phyloP scores from a whole-genome alignment of 37 sponge, comb jelly and placozoan genomes.

The Aplysina aerophoba region DNA sequence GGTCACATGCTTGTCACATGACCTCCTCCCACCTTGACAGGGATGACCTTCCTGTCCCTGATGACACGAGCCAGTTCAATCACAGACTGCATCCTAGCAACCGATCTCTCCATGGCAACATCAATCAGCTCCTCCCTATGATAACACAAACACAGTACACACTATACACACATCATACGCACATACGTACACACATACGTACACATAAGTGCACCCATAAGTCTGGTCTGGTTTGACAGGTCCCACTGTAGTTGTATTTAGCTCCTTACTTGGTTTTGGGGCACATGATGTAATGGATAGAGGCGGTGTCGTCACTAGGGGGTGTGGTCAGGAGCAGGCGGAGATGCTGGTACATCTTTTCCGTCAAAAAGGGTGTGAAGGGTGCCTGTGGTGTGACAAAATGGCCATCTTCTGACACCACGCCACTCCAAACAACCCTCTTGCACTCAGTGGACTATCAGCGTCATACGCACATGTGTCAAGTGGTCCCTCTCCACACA shows the following conservation, averaged over 20 bases:
- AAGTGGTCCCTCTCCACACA: neutral
- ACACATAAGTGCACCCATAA: too few relatives aligned
- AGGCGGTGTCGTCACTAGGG: constrained; percentile 62
- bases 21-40: constrained; percentile 71
- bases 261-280: constrained; percentile 68
- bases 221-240: neutral
- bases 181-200: too few relatives aligned
- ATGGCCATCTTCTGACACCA: neutral
- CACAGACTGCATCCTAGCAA: constrained; percentile 89
- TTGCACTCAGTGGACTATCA: neutral
- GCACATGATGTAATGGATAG: constrained; percentile 86
- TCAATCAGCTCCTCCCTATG: constrained; percentile 81
- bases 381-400: constrained; percentile 68
- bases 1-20: constrained; percentile 8
- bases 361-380: constrained; percentile 97
- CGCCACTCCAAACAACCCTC: too few relatives aligned
- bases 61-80: constrained; percentile 90
- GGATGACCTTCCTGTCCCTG: constrained; percentile 88
- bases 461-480: neutral
- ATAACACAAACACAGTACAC: constrained; percentile 3
- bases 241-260: neutral
- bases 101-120: constrained; percentile 74
- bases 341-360: constrained; percentile 93
- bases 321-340: constrained; percentile 47
- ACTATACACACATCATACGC: too few relatives aligned